Evolutionary conservation across 2,797 vertebrate species (phyloP), one percentile per base, ranked within the genome.

Genomic region (Acanthurus leucopareius): DNA sequence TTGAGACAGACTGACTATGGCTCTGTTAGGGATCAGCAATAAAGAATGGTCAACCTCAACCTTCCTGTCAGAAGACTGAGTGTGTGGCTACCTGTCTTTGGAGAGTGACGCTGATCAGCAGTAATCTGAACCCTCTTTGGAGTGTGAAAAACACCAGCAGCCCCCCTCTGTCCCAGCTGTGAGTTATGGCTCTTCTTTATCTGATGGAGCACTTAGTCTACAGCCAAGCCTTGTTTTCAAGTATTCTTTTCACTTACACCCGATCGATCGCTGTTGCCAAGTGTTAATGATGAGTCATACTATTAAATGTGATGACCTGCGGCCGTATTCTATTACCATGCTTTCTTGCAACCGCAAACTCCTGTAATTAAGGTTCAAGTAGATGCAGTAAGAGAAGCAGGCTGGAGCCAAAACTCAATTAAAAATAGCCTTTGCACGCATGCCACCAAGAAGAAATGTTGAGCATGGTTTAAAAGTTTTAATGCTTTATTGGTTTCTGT

Each of bases 261-360:
- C 60, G 20, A 91, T 93, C 82, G 84, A 93, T 93, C 35, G 66
- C 83, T 79, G 80, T 80, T 74, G 82, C 82, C 80, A 66, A 73
- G 89, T 89, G 90, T 91, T 93, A 93, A 93, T 92, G 86, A 93
- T 93, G 91, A 93, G 90, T 93, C 90, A 92, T 88, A 82, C 80
- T 90, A 88, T 91, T 91, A 91, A 92, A 91, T 88, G 85, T 63
- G 85, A 91, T 92, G 91, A 91, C 89, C 89, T 80, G 62, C 32
- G 44, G 85, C 78, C 49, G 47, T 88, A 88, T 90, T 85, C 82
- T 85, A 80, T 91, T 89, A 86, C 87, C 73, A 63, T 59, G 74
- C 70, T 78, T 82, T 84, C 86, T 69, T 77, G 66, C 77, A 32
- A 65, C 65, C 75, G 68, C 82, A 77, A 78, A 82, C 69, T 68